These are phyloP conservation scores for Ellobium chinense DNA, from an alignment of 2,888 invertebrate genomes.

Conservation along the genomic window DNA sequence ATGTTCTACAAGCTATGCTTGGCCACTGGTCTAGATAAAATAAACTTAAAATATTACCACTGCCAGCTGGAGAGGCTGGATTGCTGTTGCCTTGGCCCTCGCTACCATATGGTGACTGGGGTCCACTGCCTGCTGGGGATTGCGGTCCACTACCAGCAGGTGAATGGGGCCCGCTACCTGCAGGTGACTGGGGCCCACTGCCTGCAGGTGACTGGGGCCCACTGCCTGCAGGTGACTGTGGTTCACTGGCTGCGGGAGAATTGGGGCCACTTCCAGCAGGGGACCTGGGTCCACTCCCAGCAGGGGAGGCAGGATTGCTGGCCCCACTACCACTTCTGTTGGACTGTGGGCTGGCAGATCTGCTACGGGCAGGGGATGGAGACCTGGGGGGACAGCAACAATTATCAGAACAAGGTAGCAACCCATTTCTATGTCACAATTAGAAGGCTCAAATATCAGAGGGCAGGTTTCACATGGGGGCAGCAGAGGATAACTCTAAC, in stretches of 20 bases:
- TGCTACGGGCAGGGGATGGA: slow-evolving; percentile 5
- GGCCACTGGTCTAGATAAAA: too few relatives aligned
- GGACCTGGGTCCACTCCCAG: slow-evolving; percentile 17
- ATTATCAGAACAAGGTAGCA: background rate
- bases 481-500: too few relatives aligned
- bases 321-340: too few relatives aligned
- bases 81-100: slow-evolving; percentile 17
- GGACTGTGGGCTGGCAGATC: slow-evolving; percentile 9
- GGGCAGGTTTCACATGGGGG: too few relatives aligned
- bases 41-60: too few relatives aligned
- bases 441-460: too few relatives aligned
- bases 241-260: slow-evolving; percentile 6
- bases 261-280: slow-evolving; percentile 48
- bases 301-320: too few relatives aligned
- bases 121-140: slow-evolving; percentile 50
- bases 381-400: background rate
- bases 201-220: slow-evolving; percentile 10
- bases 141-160: slow-evolving; percentile 17
- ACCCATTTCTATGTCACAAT: background rate
- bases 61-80: slow-evolving; percentile 8
- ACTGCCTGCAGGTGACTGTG: slow-evolving; percentile 50
- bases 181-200: slow-evolving; percentile 47
- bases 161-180: slow-evolving; percentile 32
- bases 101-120: slow-evolving; percentile 52
- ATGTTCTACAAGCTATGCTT: too few relatives aligned